Evolutionary conservation across 2,888 invertebrate genomes (phyloP).

Genomic region (Drosophila mercatorum): DNA sequence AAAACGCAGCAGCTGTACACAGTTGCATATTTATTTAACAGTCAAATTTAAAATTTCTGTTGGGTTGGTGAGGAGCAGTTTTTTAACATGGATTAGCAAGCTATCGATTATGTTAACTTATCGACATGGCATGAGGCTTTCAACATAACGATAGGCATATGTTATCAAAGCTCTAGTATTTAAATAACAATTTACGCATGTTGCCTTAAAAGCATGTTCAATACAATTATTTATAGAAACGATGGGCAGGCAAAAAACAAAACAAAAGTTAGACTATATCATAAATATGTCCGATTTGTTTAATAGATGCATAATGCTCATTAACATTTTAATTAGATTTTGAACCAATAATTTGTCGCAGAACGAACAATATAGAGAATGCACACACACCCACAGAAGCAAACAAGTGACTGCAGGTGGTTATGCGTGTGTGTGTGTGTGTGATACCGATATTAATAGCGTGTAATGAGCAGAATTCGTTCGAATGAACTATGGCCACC

Average conservation of each 20-base stretch:
- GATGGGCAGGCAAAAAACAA: background rate
- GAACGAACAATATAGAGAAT: conserved; percentile 1
- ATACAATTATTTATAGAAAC: conserved; percentile 13
- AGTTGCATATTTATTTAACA: background rate
- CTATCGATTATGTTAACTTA: background rate
- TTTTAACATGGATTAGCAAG: background rate
- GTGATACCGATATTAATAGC: conserved; percentile 29
- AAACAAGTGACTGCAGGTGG: conserved; percentile 1
- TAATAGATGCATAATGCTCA: background rate
- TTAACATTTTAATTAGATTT: conserved; percentile 13
- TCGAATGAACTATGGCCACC: conserved; percentile 43
- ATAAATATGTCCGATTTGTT: background rate
- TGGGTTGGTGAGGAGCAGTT: background rate
- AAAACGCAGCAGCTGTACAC: too few species aligned
- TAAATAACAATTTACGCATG: conserved; percentile 17
- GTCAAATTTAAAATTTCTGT: background rate
- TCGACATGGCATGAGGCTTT: conserved; percentile 3
- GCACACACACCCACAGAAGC: background rate
- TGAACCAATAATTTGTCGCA: conserved; percentile 1
- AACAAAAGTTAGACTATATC: background rate
- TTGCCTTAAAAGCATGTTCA: background rate
- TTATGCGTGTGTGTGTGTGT: background rate
- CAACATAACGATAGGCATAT: background rate
- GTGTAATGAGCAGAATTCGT: conserved; percentile 24
- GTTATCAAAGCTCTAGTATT: conserved; percentile 14